phyloP scores from a whole-genome alignment of 2,113 vertebrate genomes.

The Sakesphorus luctuosus region DNA sequence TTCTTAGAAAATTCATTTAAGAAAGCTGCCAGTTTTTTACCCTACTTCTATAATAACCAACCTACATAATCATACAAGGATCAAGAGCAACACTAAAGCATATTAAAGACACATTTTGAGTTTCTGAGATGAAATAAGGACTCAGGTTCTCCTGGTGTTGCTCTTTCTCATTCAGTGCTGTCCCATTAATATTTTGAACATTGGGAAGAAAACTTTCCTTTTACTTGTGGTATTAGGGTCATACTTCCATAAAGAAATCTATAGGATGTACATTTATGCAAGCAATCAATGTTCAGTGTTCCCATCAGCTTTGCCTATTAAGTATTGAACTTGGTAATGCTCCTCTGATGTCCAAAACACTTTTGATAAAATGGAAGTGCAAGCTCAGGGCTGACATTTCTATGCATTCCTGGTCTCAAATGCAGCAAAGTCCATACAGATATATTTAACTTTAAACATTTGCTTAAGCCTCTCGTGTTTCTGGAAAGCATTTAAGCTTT shows the following conservation, averaged over 20 bases:
- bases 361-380: background rate
- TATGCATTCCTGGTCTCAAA: background rate
- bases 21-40: background rate
- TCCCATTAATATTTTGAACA: background rate
- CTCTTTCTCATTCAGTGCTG: background rate
- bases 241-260: background rate
- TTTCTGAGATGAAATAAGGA: background rate
- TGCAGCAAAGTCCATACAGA: background rate
- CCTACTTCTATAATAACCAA: background rate
- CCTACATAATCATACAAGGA: background rate
- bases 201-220: background rate
- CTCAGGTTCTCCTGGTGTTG: background rate
- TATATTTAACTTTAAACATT: background rate
- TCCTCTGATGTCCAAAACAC: background rate
- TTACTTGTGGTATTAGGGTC: background rate
- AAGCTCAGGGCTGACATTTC: background rate
- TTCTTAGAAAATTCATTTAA: background rate
- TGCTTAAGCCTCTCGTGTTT: background rate
- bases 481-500: conserved; percentile 5
- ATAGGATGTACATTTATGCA: background rate
- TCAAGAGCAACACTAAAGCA: background rate
- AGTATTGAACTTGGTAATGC: background rate
- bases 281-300: background rate
- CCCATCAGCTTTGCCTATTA: background rate
- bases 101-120: background rate